Evolutionary conservation across 2,113 vertebrate species (phyloP).

Genomic region (Pseudopipra pipra): DNA sequence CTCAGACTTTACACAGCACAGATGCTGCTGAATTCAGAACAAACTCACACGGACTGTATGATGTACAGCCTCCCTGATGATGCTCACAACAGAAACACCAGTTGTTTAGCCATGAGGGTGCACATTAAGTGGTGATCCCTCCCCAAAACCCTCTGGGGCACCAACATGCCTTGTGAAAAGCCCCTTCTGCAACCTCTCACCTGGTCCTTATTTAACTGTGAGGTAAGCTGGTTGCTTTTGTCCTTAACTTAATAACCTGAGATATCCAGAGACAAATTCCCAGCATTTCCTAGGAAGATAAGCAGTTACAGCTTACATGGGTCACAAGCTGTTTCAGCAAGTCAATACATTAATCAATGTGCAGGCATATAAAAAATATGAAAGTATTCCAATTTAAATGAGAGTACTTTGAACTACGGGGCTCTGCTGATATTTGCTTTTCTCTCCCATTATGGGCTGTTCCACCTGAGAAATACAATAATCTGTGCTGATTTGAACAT

Average conservation of each 20-base stretch:
- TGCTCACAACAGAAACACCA: background rate
- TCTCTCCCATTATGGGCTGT: background rate
- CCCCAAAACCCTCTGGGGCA: background rate
- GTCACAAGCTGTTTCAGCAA: background rate
- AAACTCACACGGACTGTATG: rapidly evolving
- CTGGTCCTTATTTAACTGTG: background rate
- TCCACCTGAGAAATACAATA: background rate
- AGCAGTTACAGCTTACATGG: background rate
- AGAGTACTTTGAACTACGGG: background rate
- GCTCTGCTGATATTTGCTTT: background rate
- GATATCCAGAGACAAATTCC: background rate
- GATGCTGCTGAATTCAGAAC: background rate
- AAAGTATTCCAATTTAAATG: background rate
- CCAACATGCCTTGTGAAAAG: background rate
- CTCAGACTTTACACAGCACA: background rate
- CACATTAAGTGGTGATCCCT: background rate
- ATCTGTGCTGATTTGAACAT: background rate
- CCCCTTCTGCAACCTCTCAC: background rate
- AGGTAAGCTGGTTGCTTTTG: background rate
- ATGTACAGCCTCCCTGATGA: background rate
- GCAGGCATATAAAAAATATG: background rate
- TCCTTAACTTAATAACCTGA: background rate
- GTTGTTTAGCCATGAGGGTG: background rate
- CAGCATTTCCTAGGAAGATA: background rate
- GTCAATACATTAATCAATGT: background rate